Percentiles rank a stretch among this genome's conserved stretches.
Evolutionary conservation across 2,797 vertebrate genomes (phyloP).

Genomic region (Mycteria americana): DNA sequence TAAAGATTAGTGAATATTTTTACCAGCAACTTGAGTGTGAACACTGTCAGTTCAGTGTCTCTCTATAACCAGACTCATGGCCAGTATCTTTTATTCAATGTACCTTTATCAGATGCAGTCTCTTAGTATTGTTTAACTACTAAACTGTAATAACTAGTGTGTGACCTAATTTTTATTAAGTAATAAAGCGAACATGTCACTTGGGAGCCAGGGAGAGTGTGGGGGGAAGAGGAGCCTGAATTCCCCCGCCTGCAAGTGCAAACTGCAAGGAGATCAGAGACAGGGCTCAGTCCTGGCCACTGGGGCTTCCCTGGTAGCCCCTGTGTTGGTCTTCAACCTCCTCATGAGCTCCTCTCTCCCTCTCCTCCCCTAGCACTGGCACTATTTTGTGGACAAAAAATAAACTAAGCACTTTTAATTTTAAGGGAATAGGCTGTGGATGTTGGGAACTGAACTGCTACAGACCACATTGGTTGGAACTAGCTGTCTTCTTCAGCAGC

Average conservation of each 20-base stretch:
- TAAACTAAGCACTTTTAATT: neutral
- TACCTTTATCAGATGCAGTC: neutral
- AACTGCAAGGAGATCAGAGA: neutral
- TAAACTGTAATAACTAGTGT: neutral
- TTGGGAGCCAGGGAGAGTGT: rapidly evolving
- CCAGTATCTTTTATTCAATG: neutral
- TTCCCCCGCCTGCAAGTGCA: neutral
- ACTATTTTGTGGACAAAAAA: neutral
- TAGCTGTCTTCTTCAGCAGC: neutral
- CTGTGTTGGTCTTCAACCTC: neutral
- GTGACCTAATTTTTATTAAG: neutral
- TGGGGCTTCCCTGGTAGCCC: neutral
- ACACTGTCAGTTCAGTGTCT: neutral
- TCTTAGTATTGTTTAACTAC: neutral
- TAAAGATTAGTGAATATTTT: neutral
- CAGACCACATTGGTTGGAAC: neutral
- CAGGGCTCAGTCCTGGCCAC: neutral
- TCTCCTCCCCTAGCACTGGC: neutral
- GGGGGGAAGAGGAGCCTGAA: neutral
- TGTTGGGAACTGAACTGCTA: neutral
- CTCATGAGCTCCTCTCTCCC: neutral
- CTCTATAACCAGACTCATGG: neutral
- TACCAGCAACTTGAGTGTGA: neutral
- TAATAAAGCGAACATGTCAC: neutral
- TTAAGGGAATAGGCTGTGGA: neutral